Conservation (phyloP, 1,140 invertebrate genomes). For the Phymorhynchus buccinoides region DNA sequence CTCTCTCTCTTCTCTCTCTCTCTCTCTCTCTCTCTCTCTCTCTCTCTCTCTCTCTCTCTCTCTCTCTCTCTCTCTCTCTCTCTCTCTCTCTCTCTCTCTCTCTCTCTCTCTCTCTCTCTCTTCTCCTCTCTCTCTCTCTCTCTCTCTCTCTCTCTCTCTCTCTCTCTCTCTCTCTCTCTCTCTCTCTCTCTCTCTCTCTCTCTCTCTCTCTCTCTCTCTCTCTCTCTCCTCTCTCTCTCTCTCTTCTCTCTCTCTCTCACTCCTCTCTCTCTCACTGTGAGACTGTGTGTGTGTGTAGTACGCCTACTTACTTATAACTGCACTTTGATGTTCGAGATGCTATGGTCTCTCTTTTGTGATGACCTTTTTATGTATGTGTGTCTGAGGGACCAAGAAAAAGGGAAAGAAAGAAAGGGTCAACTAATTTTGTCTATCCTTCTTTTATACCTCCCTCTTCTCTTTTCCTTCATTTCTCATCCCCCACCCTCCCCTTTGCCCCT, state of each 20-base stretch:
- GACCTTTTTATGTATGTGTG: no score
- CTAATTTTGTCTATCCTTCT: no score
- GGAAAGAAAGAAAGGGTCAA: no score
- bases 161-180: background rate
- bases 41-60: constrained; percentile 1
- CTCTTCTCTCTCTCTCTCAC: background rate
- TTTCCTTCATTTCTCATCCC: background rate
- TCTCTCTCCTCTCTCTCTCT: background rate
- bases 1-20: background rate
- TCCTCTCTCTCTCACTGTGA: background rate
- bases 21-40: background rate
- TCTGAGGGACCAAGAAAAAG: no score
- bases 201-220: background rate
- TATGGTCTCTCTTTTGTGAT: no score
- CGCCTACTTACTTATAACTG: no score
- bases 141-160: constrained; percentile 1
- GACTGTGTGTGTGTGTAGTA: no score
- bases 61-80: background rate
- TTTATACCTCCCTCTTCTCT: no score
- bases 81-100: background rate
- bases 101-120: constrained; percentile 16
- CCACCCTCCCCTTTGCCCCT: background rate
- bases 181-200: background rate
- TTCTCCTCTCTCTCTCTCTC: background rate
- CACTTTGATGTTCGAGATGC: no score